phyloP scores from a whole-genome alignment of 2,888 invertebrate genomes.

The Deilephila elpenor region DNA sequence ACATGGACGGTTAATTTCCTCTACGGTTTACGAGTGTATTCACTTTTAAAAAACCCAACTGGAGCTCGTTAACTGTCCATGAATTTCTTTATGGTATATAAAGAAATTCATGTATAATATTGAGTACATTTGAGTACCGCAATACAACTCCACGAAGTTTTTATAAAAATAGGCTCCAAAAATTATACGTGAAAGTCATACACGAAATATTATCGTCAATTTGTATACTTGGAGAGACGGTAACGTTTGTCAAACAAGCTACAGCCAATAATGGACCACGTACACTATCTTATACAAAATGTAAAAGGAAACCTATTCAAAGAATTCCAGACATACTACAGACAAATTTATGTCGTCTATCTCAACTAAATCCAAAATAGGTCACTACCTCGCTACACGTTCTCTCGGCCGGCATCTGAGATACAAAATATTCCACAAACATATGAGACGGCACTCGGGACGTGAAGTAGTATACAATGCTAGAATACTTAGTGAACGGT shows the following conservation, averaged over 20 bases:
- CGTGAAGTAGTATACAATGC: neutral
- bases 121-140: no score
- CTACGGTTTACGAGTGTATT: neutral
- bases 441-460: neutral
- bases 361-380: constrained; percentile 34
- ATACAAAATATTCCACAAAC: neutral
- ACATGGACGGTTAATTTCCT: neutral
- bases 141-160: no score
- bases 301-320: neutral
- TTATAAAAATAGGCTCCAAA: no score
- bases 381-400: constrained; percentile 8
- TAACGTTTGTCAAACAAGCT: neutral
- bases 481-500: constrained; percentile 5
- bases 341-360: constrained; percentile 35
- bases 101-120: no score
- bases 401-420: neutral
- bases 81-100: no score
- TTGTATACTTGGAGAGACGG: neutral
- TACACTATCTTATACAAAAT: neutral
- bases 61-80: no score
- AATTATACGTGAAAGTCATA: no score
- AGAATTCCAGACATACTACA: constrained; percentile 15
- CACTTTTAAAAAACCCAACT: no score
- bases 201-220: neutral
- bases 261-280: neutral